A percentile compares a stretch with the other conserved stretches of the same genome.
These are phyloP conservation scores for Malurus alboscapulatus DNA, from an alignment of 2,113 vertebrate species.

Conservation along the genomic window DNA sequence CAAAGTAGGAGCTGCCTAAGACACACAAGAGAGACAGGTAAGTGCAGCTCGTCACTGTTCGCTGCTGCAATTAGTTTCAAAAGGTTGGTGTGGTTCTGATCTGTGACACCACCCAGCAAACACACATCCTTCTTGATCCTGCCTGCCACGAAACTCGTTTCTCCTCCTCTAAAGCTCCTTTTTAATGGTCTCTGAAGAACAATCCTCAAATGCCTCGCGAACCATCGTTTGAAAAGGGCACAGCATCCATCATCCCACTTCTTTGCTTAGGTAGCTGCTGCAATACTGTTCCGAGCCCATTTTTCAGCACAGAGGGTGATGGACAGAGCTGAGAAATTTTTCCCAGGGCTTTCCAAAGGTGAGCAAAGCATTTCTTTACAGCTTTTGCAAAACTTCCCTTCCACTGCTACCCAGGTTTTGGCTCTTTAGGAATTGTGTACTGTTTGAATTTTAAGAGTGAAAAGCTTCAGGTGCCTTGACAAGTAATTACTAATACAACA, in stretches of 20 bases:
- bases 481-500: slow-evolving; percentile 32
- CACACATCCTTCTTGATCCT: slow-evolving; percentile 43
- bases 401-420: not conserved
- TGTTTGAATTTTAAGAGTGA: slow-evolving; percentile 25
- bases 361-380: not conserved
- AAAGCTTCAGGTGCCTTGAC: not conserved
- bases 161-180: slow-evolving; percentile 31
- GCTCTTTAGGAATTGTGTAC: not conserved
- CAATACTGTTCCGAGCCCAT: not conserved
- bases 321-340: not conserved
- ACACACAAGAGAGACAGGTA: not conserved
- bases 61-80: slow-evolving; percentile 35
- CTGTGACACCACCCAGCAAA: slow-evolving; percentile 23
- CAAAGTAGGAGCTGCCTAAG: slow-evolving; percentile 6
- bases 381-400: not conserved
- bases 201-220: slow-evolving; percentile 34
- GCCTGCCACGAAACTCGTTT: not conserved
- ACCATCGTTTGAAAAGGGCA: slow-evolving; percentile 48
- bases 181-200: slow-evolving; percentile 48
- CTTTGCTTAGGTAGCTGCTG: slow-evolving; percentile 29
- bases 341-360: not conserved
- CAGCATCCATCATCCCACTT: slow-evolving; percentile 31
- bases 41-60: not conserved
- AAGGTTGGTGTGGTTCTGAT: slow-evolving; percentile 43
- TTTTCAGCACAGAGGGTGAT: slow-evolving; percentile 9